These are phyloP conservation scores for Diacarnus erythraeanus DNA, from an alignment of 37 sponge, comb jelly and placozoan species.

Conservation along the genomic window DNA sequence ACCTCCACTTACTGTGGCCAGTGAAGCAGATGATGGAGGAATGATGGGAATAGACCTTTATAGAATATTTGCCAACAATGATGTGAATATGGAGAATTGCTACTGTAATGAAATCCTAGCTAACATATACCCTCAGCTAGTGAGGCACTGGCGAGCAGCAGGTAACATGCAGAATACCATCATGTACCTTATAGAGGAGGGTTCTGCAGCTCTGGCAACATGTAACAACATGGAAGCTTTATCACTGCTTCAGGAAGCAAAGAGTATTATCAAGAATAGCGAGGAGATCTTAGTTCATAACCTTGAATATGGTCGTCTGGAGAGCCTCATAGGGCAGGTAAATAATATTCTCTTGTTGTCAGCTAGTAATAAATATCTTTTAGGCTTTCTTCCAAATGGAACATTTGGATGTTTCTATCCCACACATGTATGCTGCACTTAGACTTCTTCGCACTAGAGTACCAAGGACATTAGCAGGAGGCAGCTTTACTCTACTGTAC, in stretches of 20 bases:
- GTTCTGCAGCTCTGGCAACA: slow-evolving; percentile 58
- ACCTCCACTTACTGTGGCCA: neutral
- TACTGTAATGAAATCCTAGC: slow-evolving; percentile 79
- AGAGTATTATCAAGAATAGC: slow-evolving; percentile 26
- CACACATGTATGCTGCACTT: slow-evolving; percentile 51
- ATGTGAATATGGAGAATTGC: slow-evolving; percentile 57
- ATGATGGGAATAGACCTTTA: neutral
- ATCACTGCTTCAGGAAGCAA: slow-evolving; percentile 66
- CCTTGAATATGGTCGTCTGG: slow-evolving; percentile 37
- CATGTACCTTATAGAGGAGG: slow-evolving; percentile 75
- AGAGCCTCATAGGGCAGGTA: slow-evolving; percentile 68
- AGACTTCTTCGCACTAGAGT: slow-evolving; percentile 36
- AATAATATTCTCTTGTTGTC: neutral
- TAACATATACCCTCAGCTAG: slow-evolving; percentile 88
- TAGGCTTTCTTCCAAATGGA: slow-evolving; percentile 76
- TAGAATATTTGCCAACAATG: neutral
- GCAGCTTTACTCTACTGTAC: neutral
- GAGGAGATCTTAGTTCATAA: neutral
- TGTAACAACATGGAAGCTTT: slow-evolving; percentile 81
- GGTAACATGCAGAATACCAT: slow-evolving; percentile 61
- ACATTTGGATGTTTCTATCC: slow-evolving; percentile 56
- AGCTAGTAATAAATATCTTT: neutral
- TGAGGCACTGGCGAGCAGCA: slow-evolving; percentile 83
- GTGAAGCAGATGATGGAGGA: neutral
- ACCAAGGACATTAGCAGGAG: slow-evolving; percentile 13